These are phyloP conservation scores for Syrista parreyssii DNA, from an alignment of 2,888 invertebrate genomes.

Conservation along the genomic window DNA sequence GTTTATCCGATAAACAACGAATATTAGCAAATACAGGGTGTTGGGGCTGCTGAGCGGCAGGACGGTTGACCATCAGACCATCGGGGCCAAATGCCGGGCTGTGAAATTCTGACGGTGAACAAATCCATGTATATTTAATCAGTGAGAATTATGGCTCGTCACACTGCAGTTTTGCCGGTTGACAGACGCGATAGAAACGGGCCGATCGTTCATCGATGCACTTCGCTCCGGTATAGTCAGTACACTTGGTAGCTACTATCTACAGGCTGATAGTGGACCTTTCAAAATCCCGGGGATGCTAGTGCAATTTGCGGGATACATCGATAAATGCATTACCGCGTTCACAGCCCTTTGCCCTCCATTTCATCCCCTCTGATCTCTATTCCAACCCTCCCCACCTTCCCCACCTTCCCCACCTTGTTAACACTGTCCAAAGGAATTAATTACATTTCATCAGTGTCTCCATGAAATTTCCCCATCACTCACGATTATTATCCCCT, in stretches of 20 bases:
- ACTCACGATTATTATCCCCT: conserved; percentile 1
- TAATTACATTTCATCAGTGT: conserved; percentile 1
- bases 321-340: background rate
- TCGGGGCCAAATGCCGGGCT: background rate
- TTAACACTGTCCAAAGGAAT: conserved; percentile 21
- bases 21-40: conserved; percentile 39
- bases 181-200: background rate
- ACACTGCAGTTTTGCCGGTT: conserved; percentile 49
- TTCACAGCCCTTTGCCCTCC: background rate
- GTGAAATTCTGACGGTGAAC: conserved; percentile 11
- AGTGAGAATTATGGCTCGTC: conserved; percentile 59
- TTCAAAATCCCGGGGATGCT: background rate
- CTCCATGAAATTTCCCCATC: conserved; percentile 13
- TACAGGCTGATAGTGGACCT: background rate
- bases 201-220: background rate
- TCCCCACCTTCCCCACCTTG: background rate
- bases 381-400: no score
- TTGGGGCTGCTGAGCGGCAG: conserved; percentile 17
- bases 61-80: background rate
- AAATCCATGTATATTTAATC: conserved; percentile 60
- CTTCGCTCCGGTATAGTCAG: background rate
- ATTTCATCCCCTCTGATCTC: background rate
- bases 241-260: background rate
- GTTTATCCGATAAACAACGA: conserved; percentile 58
- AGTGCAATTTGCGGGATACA: background rate